These are phyloP conservation scores for Nerophis ophidion DNA, from an alignment of 2,113 vertebrate genomes.

Conservation along the genomic window DNA sequence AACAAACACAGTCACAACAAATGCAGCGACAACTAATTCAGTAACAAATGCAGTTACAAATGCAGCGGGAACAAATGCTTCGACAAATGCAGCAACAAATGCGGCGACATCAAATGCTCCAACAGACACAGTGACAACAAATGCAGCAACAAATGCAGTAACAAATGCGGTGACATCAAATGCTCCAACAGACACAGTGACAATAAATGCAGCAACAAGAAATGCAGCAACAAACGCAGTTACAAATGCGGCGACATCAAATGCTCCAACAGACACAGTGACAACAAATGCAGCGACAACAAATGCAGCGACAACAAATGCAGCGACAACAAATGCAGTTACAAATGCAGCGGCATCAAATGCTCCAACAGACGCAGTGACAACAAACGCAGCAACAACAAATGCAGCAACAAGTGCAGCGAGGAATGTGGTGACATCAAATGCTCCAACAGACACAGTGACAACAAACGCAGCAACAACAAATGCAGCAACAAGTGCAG, in stretches of 20 bases:
- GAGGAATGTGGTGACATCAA: too few relatives aligned
- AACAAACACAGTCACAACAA: neutral
- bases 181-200: too few relatives aligned
- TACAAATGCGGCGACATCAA: neutral
- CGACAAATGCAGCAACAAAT: neutral
- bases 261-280: too few relatives aligned
- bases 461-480: neutral
- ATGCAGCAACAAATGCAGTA: neutral
- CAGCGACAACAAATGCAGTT: too few relatives aligned
- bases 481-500: neutral
- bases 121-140: too few relatives aligned
- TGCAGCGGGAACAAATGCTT: neutral
- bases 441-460: accelerated
- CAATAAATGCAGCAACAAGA: neutral
- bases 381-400: neutral
- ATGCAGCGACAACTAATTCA: neutral
- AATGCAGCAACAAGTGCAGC: neutral
- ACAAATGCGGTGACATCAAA: neutral
- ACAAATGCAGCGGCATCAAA: neutral
- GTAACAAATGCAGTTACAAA: neutral
- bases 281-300: neutral
- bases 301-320: neutral
- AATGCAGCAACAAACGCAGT: too few relatives aligned
- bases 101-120: too few relatives aligned
- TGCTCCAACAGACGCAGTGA: too few relatives aligned